Evolutionary conservation across 2,888 invertebrate species (phyloP), one percentile per base, ranked within the genome.

Genomic region (Thereva unica): DNA sequence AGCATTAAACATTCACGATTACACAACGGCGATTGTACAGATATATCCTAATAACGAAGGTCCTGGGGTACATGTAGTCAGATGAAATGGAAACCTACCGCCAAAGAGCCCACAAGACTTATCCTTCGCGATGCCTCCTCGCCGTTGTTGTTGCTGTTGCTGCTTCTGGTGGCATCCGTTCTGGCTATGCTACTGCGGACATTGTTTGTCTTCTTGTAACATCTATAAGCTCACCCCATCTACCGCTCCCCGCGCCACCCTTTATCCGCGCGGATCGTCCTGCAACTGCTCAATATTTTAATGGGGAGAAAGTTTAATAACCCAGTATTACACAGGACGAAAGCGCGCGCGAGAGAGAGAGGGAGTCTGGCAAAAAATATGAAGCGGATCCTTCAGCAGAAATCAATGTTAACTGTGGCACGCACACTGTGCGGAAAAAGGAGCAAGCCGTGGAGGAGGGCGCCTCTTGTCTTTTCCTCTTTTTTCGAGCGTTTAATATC

Each of bases 271-370:
- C n/a, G 41, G 23, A 12, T 23, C 23, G 5, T 47, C 47, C 47
- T 23, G 23, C 61, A 49, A 37, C 23, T 42, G 41, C 41, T 50
- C 61, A 61, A 61, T 61, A 41, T 49, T 61, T 50, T 66, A 63
- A 68, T 65, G 63, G 66, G 66, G 56, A 64, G 56, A 68, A 68
- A 68, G 68, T 68, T 68, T 68, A 68, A 68, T 68, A 68, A 66
- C 66, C 66, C 66, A 68, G 64, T 53, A 68, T 68, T 68, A 68
- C 64, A 53, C 23, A 23, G 23, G 23, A 23, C 23, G 23, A 23
- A 23, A 23, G 23, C 23, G 23, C 1, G 23, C 23, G 23, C 1
- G 23, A 23, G 23, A 23, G 23, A 23, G 23, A 23, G 54, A 57
- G 52, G 42, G 42, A 67, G 66, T 66, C 42, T 59, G 59, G 64